phyloP scores from a whole-genome alignment of 92 coral and sea anemone species.

The Actinostola sp. region DNA sequence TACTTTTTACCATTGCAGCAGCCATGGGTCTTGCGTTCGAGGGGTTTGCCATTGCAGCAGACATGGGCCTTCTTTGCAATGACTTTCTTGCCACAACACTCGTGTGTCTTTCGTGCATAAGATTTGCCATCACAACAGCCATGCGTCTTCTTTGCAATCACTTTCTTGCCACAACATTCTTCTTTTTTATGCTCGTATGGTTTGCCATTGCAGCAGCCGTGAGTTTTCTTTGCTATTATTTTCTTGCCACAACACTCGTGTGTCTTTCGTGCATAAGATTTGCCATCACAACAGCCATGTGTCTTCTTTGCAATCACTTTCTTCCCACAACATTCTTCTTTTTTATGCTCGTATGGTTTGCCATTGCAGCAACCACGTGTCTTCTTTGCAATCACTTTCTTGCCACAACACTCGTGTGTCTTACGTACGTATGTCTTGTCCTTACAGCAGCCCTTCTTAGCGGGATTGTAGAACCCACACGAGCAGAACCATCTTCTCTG shows the following conservation, averaged over 20 bases:
- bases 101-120: background rate
- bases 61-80: background rate
- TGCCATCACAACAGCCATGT: background rate
- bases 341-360: background rate
- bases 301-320: background rate
- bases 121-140: slow-evolving; percentile 5
- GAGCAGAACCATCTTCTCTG: too few species aligned
- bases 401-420: too few species aligned
- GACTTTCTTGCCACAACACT: background rate
- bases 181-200: background rate
- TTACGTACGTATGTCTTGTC: too few species aligned
- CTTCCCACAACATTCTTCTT: background rate
- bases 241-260: slow-evolving; percentile 3
- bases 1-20: background rate
- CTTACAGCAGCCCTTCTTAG: too few species aligned
- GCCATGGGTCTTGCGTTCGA: background rate
- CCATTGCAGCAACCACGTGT: slow-evolving; percentile 4
- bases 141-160: background rate
- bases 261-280: background rate
- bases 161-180: background rate
- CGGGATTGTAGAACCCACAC: too few species aligned
- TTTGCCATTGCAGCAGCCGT: slow-evolving; percentile 2
- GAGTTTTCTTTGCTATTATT: background rate
- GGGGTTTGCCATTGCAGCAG: background rate
- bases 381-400: background rate